phyloP scores from a whole-genome alignment of 2,113 vertebrate genomes.

The Micronycteris hirsuta region DNA sequence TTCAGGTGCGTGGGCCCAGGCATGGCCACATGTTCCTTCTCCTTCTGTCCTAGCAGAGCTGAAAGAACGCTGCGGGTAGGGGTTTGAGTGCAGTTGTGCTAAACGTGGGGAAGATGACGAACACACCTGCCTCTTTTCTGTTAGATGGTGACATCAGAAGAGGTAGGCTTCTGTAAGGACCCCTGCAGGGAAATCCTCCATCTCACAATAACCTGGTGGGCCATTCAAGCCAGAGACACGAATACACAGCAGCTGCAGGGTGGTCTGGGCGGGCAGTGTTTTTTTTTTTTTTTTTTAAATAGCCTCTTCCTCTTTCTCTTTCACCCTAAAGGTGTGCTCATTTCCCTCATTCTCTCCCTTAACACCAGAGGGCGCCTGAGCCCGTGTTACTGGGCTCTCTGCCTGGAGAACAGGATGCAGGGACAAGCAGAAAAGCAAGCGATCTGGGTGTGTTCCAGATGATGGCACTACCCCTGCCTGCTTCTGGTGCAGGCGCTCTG shows the following conservation, averaged over 20 bases:
- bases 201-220: neutral
- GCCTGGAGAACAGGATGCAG: neutral
- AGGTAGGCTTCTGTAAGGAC: neutral
- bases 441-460: neutral
- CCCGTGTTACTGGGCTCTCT: neutral
- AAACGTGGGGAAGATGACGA: neutral
- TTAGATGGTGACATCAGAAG: neutral
- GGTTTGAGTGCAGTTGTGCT: neutral
- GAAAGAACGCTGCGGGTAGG: fast-evolving
- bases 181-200: neutral
- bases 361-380: constrained; percentile 64
- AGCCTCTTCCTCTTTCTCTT: neutral
- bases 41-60: neutral
- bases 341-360: neutral
- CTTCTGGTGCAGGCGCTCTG: neutral
- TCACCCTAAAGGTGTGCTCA: neutral
- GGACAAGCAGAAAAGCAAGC: neutral
- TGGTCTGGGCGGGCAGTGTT: too few relatives aligned
- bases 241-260: neutral
- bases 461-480: neutral
- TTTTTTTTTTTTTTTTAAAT: neutral
- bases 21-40: neutral
- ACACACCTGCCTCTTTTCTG: neutral
- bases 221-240: neutral
- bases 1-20: neutral